phyloP scores from a whole-genome alignment of 2,113 vertebrate species.

The Cheirogaleus medius region DNA sequence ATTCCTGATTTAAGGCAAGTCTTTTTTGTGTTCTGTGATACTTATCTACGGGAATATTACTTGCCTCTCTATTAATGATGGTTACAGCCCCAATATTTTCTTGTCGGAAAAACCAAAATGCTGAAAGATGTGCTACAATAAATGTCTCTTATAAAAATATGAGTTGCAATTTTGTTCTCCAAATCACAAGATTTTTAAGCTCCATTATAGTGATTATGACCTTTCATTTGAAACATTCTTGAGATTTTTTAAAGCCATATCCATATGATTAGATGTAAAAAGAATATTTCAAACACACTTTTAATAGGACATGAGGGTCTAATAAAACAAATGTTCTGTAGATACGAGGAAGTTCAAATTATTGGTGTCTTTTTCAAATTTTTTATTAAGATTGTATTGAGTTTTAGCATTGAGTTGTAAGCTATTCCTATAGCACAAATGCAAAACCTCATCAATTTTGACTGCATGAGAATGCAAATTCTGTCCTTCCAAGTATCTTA shows the following conservation, averaged over 20 bases:
- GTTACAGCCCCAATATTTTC: slow-evolving; percentile 60
- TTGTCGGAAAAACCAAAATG: slow-evolving; percentile 58
- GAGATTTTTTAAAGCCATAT: slow-evolving; percentile 59
- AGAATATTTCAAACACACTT: slow-evolving; percentile 77
- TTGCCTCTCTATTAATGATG: slow-evolving; percentile 20
- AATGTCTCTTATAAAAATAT: slow-evolving; percentile 58
- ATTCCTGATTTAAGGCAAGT: neutral
- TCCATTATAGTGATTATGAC: slow-evolving; percentile 79
- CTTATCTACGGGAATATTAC: neutral
- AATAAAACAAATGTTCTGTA: slow-evolving; percentile 83
- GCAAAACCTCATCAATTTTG: slow-evolving; percentile 83
- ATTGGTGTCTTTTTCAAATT: slow-evolving; percentile 73
- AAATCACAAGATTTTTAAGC: slow-evolving; percentile 67
- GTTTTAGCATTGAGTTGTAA: slow-evolving; percentile 78
- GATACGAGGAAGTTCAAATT: slow-evolving; percentile 81
- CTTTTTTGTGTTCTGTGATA: neutral
- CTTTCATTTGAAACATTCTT: slow-evolving; percentile 81
- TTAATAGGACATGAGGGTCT: slow-evolving; percentile 76
- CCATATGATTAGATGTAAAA: slow-evolving; percentile 68
- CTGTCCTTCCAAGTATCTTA: slow-evolving; percentile 79
- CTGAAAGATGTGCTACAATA: slow-evolving; percentile 32
- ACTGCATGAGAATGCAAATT: slow-evolving; percentile 83
- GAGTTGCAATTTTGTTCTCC: slow-evolving; percentile 66
- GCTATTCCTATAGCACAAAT: slow-evolving; percentile 66
- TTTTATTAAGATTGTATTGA: slow-evolving; percentile 80